Evolutionary conservation across 2,888 invertebrate species (phyloP).

Genomic region (Zeuzera pyrina): DNA sequence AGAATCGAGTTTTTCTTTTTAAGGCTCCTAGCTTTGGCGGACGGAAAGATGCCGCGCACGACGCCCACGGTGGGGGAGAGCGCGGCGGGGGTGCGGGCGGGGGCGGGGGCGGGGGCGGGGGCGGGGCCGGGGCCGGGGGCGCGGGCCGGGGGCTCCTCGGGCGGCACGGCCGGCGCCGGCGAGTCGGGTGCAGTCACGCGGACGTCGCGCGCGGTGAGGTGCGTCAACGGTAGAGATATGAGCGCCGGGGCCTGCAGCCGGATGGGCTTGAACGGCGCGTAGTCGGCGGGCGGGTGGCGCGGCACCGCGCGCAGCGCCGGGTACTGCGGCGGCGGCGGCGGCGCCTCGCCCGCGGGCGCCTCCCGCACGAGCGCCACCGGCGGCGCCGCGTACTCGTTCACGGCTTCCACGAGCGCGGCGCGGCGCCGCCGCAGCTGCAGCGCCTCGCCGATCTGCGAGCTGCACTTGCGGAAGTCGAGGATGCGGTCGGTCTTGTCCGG

Average conservation of each 20-base stretch:
- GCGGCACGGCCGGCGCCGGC: conserved; percentile 36
- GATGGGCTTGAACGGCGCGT: conserved; percentile 27
- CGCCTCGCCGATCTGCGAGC: conserved; percentile 47
- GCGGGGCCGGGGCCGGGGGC: conserved; percentile 53
- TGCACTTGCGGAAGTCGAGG: conserved; percentile 51
- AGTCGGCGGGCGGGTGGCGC: conserved; percentile 14
- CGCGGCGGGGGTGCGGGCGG: conserved; percentile 12
- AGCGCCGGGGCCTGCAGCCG: conserved; percentile 26
- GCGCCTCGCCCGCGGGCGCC: conserved; percentile 9
- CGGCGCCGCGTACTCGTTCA: conserved; percentile 14
- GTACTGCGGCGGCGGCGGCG: conserved; percentile 32
- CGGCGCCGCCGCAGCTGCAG: conserved; percentile 33
- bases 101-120: conserved; percentile 30
- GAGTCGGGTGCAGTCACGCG: conserved; percentile 38
- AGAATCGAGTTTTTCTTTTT: conserved; percentile 83
- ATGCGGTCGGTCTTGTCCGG: conserved; percentile 53
- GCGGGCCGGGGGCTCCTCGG: conserved; percentile 38
- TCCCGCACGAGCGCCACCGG: conserved; percentile 3
- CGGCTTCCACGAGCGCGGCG: conserved; percentile 13
- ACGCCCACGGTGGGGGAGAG: conserved; percentile 60
- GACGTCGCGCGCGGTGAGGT: conserved; percentile 55
- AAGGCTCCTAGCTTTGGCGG: conserved; percentile 73
- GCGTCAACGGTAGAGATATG: conserved; percentile 46
- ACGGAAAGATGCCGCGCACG: conserved; percentile 71
- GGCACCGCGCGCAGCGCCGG: conserved; percentile 29